Percentiles rank a stretch among this genome's conserved stretches.
phyloP scores from a whole-genome alignment of 1,140 invertebrate species.

The Metaphire vulgaris region DNA sequence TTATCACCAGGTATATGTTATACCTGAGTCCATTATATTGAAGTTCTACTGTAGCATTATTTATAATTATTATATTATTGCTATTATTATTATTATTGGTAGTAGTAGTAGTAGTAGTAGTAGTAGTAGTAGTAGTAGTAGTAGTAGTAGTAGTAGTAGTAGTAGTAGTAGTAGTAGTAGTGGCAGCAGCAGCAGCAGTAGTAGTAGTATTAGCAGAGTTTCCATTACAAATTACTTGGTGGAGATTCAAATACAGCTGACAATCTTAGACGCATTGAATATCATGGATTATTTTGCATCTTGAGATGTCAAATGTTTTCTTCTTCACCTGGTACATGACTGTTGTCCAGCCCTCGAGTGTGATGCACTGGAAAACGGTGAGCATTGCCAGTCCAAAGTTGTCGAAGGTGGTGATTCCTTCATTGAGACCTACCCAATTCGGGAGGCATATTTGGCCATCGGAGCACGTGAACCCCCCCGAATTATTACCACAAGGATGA shows the following conservation, averaged over 20 bases:
- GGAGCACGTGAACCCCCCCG: constrained; percentile 52
- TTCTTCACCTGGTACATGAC: constrained; percentile 91
- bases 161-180: constrained; percentile 19
- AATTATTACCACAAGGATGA: constrained; percentile 76
- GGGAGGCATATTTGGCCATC: too few species aligned
- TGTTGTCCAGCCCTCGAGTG: constrained; percentile 97
- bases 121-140: constrained; percentile 19
- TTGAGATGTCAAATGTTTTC: too few species aligned
- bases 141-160: constrained; percentile 19
- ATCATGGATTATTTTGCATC: too few species aligned
- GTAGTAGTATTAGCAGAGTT: neutral
- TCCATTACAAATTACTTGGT: too few species aligned
- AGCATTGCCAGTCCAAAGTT: constrained; percentile 98
- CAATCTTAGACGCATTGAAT: too few species aligned
- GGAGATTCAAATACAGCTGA: too few species aligned
- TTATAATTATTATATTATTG: neutral
- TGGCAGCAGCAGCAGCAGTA: constrained; percentile 8
- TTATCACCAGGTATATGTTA: too few species aligned
- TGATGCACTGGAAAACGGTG: constrained; percentile 97
- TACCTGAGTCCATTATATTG: too few species aligned
- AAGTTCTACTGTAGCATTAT: neutral
- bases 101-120: constrained; percentile 18
- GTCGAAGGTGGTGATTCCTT: constrained; percentile 97
- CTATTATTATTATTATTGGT: neutral
- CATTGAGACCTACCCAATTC: constrained; percentile 84